Evolutionary conservation across 53 echinoderm and acorn worm species (phyloP), one percentile per base, ranked within the genome.

Genomic region (Astropecten irregularis): DNA sequence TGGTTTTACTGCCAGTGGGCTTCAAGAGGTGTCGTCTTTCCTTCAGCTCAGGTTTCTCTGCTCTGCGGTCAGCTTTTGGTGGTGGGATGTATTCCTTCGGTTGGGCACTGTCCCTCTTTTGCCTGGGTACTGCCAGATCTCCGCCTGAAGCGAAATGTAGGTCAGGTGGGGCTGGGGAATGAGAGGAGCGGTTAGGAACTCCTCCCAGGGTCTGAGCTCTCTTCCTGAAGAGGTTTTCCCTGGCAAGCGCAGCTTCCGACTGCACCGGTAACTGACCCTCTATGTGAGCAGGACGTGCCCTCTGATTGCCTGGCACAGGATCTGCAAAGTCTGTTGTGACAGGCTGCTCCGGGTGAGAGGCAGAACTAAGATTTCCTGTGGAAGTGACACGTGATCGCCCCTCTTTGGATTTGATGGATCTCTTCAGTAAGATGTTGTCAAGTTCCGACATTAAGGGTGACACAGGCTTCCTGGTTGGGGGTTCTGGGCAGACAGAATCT

Each of bases 331-430:
- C 60, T 3, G 39, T 62, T 20, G 37, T 26, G 4, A 3, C 22
- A 27, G 44, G 29, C 11, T 28, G 26, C 30, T 59, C 42, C 31
- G 9, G 0, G 9, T 58, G 2, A 39, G 60, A 40, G 0, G 49
- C 38, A 13, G 16, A 38, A 25, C 2, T 16, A 14, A 1, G 76
- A 5, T 38, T 5, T 9, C 34, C 49, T 0, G 39, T 9, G n/a
- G 79, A 62, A 4, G 27, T 62, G 30, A 62, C 46, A 13, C 46
- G 62, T 0, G 79, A 79, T 47, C 79, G 47, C 13, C 56, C 6
- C 1, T 56, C 58, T 20, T 76, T 56, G 33, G 79, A 79, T 1
- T 56, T 60, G 0, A 26, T 11, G 44, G 79, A 39, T 11, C 62
- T 20, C 62, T 60, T 79, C 7, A 60, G 27, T 0, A 46, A 48